Percentiles rank a stretch among this genome's conserved stretches.
Conservation (phyloP, 2,888 invertebrate species). For the Caenorhabditis virilis region DNA sequence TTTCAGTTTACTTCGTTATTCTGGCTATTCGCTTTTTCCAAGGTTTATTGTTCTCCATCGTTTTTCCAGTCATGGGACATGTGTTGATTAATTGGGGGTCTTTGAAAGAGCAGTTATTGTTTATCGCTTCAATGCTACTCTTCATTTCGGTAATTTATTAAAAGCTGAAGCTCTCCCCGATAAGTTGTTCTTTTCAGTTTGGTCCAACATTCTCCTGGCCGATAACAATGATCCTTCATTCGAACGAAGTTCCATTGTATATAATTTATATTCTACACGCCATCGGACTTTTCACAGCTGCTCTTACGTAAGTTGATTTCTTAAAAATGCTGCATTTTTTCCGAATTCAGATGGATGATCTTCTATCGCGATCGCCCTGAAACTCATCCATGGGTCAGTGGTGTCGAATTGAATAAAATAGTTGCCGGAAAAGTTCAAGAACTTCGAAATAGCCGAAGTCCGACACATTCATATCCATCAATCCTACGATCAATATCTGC, state of each 20-base stretch:
- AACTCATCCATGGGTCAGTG: slow-evolving; percentile 60
- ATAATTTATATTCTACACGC: slow-evolving; percentile 27
- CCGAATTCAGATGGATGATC: slow-evolving; percentile 46
- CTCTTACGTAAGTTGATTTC: slow-evolving; percentile 25
- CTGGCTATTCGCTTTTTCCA: slow-evolving; percentile 45
- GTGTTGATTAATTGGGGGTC: slow-evolving; percentile 59
- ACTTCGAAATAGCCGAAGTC: slow-evolving; percentile 33
- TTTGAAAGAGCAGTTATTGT: slow-evolving; percentile 58
- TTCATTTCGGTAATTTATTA: slow-evolving; percentile 50
- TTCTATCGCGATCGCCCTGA: slow-evolving; percentile 62
- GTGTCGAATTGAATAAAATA: slow-evolving; percentile 60
- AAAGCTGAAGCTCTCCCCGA: neutral
- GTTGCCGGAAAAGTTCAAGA: slow-evolving; percentile 59
- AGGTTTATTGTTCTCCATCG: slow-evolving; percentile 52
- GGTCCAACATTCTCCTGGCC: slow-evolving; percentile 48
- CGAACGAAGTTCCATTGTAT: slow-evolving; percentile 28
- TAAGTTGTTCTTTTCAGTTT: slow-evolving; percentile 32
- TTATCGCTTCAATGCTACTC: slow-evolving; percentile 48
- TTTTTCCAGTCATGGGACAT: slow-evolving; percentile 53
- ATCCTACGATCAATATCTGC: slow-evolving; percentile 55
- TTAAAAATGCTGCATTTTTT: neutral
- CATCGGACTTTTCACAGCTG: slow-evolving; percentile 6
- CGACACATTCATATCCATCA: slow-evolving; percentile 22
- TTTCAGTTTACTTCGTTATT: slow-evolving; percentile 22
- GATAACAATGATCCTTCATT: slow-evolving; percentile 30